These are phyloP conservation scores for Lordiphosa clarofinis DNA, from an alignment of 1,140 invertebrate genomes.

Conservation along the genomic window DNA sequence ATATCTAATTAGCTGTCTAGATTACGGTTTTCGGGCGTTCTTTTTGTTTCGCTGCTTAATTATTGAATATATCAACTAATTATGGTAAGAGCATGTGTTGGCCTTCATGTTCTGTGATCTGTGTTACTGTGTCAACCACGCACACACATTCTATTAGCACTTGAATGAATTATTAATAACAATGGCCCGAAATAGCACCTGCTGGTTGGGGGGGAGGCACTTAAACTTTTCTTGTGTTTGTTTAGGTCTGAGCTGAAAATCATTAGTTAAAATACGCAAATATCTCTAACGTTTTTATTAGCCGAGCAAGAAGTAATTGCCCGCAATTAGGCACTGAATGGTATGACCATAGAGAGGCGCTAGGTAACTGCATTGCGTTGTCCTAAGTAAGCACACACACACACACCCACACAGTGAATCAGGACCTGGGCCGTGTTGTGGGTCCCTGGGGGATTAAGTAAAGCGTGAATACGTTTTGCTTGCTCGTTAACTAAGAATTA, in stretches of 20 bases:
- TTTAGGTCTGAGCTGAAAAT: slow-evolving; percentile 68
- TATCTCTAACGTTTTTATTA: slow-evolving; percentile 77
- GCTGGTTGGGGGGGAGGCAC: slow-evolving; percentile 16
- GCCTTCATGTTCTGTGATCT: slow-evolving; percentile 23
- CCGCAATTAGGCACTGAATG: slow-evolving; percentile 70
- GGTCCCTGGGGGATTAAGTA: slow-evolving; percentile 57
- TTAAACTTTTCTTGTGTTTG: slow-evolving; percentile 52
- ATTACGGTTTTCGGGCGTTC: slow-evolving; percentile 16
- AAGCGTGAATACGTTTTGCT: slow-evolving; percentile 68
- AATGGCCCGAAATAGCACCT: slow-evolving; percentile 20
- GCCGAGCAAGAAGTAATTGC: slow-evolving; percentile 67
- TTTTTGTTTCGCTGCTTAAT: slow-evolving; percentile 37
- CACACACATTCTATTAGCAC: slow-evolving; percentile 57
- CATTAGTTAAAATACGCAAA: slow-evolving; percentile 76
- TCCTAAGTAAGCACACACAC: slow-evolving; percentile 45
- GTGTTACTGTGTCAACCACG: slow-evolving; percentile 20
- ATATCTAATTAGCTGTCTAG: slow-evolving; percentile 14
- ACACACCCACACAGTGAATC: slow-evolving; percentile 26
- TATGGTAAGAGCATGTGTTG: slow-evolving; percentile 49
- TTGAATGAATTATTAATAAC: slow-evolving; percentile 70
- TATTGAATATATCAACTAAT: slow-evolving; percentile 68
- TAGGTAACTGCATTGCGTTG: slow-evolving; percentile 34
- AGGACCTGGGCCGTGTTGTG: slow-evolving; percentile 10
- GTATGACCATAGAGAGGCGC: slow-evolving; percentile 43
- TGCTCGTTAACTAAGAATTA: slow-evolving; percentile 76